A percentile compares a stretch with the other conserved stretches of the same genome.
These are phyloP conservation scores for Acinonyx jubatus DNA, from an alignment of 2,113 vertebrate genomes.

Conservation along the genomic window DNA sequence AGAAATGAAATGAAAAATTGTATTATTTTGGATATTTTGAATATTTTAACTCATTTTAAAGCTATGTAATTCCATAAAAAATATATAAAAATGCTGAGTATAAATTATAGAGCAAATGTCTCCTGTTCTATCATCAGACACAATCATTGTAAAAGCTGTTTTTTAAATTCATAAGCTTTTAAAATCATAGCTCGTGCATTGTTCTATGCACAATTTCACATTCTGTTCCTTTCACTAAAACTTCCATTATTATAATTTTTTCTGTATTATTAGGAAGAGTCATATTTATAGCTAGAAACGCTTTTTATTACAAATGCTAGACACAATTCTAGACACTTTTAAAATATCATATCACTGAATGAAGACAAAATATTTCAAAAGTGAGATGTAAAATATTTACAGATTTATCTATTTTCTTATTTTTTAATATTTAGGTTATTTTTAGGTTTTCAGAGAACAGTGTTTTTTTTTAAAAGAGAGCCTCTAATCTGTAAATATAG, in stretches of 20 bases:
- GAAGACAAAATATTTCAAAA: not conserved
- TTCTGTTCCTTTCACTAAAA: not conserved
- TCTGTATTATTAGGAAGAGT: not conserved
- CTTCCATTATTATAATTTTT: not conserved
- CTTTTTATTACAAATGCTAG: not conserved
- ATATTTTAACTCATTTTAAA: not conserved
- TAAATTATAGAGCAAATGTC: slow-evolving; percentile 21
- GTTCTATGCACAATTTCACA: not conserved
- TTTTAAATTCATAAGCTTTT: not conserved
- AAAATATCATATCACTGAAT: not conserved
- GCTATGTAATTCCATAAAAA: not conserved
- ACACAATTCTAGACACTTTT: not conserved
- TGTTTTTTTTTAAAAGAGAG: not conserved
- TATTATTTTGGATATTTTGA: not conserved
- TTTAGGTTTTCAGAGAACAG: not conserved
- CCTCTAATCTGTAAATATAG: not conserved
- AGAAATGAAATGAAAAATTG: not conserved
- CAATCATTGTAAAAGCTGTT: not conserved
- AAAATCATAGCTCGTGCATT: not conserved
- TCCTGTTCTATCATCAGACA: not conserved
- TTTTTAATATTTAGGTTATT: not conserved
- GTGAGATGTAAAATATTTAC: not conserved
- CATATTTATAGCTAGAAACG: not conserved
- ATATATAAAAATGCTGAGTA: not conserved
- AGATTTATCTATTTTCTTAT: not conserved